phyloP scores from a whole-genome alignment of 2,113 vertebrate genomes.

The human (Homo sapiens) region DNA sequence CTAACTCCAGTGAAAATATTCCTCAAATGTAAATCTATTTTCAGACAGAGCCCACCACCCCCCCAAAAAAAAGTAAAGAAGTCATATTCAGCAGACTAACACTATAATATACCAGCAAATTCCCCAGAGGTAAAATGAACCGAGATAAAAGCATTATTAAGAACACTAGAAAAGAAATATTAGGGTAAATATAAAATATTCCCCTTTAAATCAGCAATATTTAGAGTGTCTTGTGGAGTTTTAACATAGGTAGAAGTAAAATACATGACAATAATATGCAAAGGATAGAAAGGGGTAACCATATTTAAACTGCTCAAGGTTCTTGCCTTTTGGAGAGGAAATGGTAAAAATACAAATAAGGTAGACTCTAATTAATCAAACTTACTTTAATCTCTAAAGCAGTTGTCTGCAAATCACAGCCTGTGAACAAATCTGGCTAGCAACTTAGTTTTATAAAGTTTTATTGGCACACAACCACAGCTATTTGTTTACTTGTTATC shows the following conservation, averaged over 20 bases:
- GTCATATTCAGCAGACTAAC: not conserved
- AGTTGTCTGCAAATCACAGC: not conserved
- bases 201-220: not conserved
- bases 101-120: not conserved
- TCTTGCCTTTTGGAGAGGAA: not conserved
- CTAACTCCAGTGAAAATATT: not conserved
- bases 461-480: not conserved
- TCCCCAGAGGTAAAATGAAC: not conserved
- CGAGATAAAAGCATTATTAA: not conserved
- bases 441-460: not conserved
- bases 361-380: not conserved
- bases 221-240: not conserved
- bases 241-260: not conserved
- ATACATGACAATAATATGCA: not conserved
- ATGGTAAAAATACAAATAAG: not conserved
- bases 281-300: not conserved
- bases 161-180: not conserved
- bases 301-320: not conserved
- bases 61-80: not conserved
- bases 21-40: not conserved
- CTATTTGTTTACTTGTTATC: not conserved
- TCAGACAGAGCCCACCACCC: not conserved
- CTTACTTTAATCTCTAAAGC: not conserved
- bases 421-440: not conserved
- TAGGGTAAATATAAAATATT: not conserved